These are phyloP conservation scores for Leptocoma aspasia DNA, from an alignment of 2,113 vertebrate genomes.

Conservation along the genomic window DNA sequence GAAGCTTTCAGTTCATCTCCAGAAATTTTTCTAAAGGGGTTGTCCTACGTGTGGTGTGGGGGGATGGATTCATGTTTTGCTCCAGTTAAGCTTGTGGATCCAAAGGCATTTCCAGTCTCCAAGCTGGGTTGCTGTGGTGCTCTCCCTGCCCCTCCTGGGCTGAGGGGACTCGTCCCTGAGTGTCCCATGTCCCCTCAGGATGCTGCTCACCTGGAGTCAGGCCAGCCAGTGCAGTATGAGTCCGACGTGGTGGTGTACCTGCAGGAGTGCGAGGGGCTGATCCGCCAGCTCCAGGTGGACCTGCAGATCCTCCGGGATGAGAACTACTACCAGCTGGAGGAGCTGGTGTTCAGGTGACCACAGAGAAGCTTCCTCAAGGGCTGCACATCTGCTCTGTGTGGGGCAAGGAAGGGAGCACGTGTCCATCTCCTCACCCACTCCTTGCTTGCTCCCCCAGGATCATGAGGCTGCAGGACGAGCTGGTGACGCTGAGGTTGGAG, in stretches of 20 bases:
- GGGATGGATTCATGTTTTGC: fast-evolving
- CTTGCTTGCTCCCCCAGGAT: slow-evolving; percentile 67
- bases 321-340: slow-evolving; percentile 95
- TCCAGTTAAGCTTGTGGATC: neutral
- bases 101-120: neutral
- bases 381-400: fast-evolving
- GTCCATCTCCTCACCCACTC: fast-evolving
- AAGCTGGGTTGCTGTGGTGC: neutral
- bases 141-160: neutral
- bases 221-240: slow-evolving; percentile 85
- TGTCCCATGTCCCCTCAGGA: slow-evolving; percentile 72
- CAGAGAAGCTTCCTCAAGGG: neutral
- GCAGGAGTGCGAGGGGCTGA: slow-evolving; percentile 89
- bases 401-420: fast-evolving
- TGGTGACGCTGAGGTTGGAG: slow-evolving; percentile 89
- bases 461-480: slow-evolving; percentile 90
- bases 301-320: slow-evolving; percentile 90
- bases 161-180: neutral
- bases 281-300: slow-evolving; percentile 87
- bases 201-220: slow-evolving; percentile 86
- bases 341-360: slow-evolving; percentile 89
- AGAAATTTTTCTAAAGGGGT: neutral
- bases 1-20: neutral
- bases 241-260: slow-evolving; percentile 87
- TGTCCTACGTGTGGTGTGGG: neutral